Base-by-base conservation (phyloP, 2,888 invertebrate species). In the Proisotoma minuta region DNA sequence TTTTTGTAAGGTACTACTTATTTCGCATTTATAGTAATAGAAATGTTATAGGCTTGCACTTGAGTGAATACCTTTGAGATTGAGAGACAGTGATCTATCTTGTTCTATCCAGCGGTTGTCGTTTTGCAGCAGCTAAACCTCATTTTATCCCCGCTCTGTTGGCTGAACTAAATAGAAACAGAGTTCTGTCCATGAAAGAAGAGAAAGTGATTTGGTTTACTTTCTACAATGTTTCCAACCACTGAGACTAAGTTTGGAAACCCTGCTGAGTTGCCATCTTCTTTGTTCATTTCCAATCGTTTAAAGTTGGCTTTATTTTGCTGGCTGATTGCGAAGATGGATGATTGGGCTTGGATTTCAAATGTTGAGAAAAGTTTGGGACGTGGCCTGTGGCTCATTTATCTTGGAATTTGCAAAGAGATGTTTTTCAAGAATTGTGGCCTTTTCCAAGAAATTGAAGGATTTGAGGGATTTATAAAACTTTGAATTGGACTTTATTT, bases 141-240 rank as follows among this genome's bases (percentile, higher is more conserved):
- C 43, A 43, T 43, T 43, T 43, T 43, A 43, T 43, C 43, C 18
- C 43, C 18, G 43, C 18, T 43, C 43, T 20, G 43, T 18, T 43
- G 43, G 20, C 43, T 43, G 43, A 43, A 43, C 43, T 43, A 43
- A 43, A 43, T 43, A n/a, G 43, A 43, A 43, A 43, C n/a, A n/a
- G n/a, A n/a, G n/a, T n/a, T n/a, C n/a, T n/a, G 43, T 43, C 20
- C 43, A 43, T 18, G 43, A 4, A 43, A 43, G 43, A 43, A 20
- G 43, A 43, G 43, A 43, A 43, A 43, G 43, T 43, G 43, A 43
- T 43, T 43, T 43, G 43, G 43, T 43, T 43, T 43, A 18, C 15
- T 5, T 20, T n/a, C 5, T n/a, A 43, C 18, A 5, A 12, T 12
- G 43, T 43, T 18, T 18, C 43, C 20, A 20, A n/a, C 10, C 20